A percentile compares a stretch with the other conserved stretches of the same genome.
phyloP scores from a whole-genome alignment of 2,888 invertebrate genomes.

The Orthosia incerta region DNA sequence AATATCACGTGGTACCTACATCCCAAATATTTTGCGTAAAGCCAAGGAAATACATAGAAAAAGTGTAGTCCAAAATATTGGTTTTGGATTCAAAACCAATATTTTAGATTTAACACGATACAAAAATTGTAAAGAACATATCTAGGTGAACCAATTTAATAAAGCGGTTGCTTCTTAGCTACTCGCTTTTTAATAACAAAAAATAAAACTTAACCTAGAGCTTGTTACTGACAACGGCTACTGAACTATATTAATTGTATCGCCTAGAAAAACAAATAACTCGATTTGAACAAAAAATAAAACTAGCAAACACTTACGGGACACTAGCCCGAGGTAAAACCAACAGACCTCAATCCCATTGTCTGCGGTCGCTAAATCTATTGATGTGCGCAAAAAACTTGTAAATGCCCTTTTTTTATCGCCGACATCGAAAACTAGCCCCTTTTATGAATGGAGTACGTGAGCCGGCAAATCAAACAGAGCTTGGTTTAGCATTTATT shows the following conservation, averaged over 20 bases:
- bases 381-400: constrained; percentile 69
- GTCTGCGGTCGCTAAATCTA: constrained; percentile 68
- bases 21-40: too few species aligned
- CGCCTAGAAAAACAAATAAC: neutral
- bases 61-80: too few species aligned
- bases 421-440: constrained; percentile 48
- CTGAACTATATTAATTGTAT: neutral
- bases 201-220: too few species aligned
- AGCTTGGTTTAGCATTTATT: constrained; percentile 68
- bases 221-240: neutral
- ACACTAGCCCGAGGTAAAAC: constrained; percentile 41
- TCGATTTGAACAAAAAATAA: neutral
- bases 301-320: neutral
- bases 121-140: too few species aligned
- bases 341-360: constrained; percentile 56
- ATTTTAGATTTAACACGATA: too few species aligned
- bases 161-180: too few species aligned
- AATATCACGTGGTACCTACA: too few species aligned
- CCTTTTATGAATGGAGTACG: constrained; percentile 66
- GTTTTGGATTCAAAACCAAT: too few species aligned
- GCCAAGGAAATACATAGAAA: too few species aligned
- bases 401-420: constrained; percentile 68
- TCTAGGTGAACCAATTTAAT: too few species aligned
- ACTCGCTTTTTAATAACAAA: too few species aligned
- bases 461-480: constrained; percentile 73